Evolutionary conservation across 2,113 vertebrate species (phyloP).

Genomic region (Alligator mississippiensis): DNA sequence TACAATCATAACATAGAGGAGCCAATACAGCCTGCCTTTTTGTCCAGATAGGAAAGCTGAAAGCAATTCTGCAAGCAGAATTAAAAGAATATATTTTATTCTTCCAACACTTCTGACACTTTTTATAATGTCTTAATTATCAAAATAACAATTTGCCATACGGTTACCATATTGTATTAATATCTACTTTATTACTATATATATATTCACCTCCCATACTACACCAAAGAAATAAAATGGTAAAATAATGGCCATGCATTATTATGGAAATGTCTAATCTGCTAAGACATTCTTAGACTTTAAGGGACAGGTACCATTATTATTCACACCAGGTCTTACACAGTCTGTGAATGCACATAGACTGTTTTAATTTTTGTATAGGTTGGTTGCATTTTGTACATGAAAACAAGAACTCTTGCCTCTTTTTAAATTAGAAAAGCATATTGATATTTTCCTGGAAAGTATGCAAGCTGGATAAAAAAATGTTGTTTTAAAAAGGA

Average conservation of each 20-base stretch:
- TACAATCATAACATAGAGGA: neutral
- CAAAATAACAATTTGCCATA: neutral
- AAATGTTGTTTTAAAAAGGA: neutral
- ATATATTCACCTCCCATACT: neutral
- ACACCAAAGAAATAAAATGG: neutral
- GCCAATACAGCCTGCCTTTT: neutral
- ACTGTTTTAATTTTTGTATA: neutral
- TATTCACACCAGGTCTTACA: neutral
- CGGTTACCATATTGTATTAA: neutral
- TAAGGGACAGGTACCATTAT: neutral
- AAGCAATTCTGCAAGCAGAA: neutral
- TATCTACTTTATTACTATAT: neutral
- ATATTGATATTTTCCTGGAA: neutral
- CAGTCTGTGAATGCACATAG: neutral
- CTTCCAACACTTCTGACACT: neutral
- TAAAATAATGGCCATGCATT: neutral
- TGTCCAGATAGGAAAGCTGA: neutral
- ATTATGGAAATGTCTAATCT: neutral
- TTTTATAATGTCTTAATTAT: neutral
- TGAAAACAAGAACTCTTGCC: fast-evolving
- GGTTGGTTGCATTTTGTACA: neutral
- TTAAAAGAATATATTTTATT: neutral
- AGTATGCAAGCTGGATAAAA: neutral
- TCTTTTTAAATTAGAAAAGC: neutral
- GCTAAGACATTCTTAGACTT: neutral